A percentile compares a stretch with the other conserved stretches of the same genome.
Evolutionary conservation across 1,140 invertebrate species (phyloP).

Genomic region (Ceratina calcarata): DNA sequence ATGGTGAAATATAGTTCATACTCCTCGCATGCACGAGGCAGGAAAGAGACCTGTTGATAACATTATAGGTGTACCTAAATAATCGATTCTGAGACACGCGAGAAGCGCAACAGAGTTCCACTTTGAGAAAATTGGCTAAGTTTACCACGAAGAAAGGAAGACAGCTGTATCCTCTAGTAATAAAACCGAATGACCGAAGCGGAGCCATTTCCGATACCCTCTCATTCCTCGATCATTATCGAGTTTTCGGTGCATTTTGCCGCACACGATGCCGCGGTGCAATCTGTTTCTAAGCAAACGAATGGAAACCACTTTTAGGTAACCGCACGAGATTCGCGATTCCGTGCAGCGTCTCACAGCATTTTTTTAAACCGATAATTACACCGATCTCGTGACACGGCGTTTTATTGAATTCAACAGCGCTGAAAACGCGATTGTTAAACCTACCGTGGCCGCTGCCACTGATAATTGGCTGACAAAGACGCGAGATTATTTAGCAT

Average conservation of each 20-base stretch:
- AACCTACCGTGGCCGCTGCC: not conserved
- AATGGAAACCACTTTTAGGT: constrained; percentile 7
- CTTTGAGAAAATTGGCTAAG: not conserved
- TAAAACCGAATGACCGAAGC: not conserved
- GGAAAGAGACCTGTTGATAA: constrained; percentile 12
- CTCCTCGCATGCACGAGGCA: not conserved
- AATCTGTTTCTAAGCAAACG: constrained; percentile 23
- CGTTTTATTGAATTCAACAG: constrained; percentile 55
- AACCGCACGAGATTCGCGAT: constrained; percentile 7
- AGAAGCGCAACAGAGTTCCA: not conserved
- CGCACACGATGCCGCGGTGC: constrained; percentile 6
- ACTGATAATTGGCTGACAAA: constrained; percentile 40
- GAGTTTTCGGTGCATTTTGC: constrained; percentile 29
- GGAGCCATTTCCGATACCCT: not conserved
- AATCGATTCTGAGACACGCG: constrained; percentile 18
- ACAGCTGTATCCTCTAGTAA: not conserved
- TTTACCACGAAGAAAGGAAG: not conserved
- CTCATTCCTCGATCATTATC: constrained; percentile 21
- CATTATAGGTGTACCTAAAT: not conserved
- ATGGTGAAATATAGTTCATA: no score
- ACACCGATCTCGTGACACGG: not conserved
- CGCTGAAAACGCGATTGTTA: constrained; percentile 18
- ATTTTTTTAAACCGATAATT: constrained; percentile 13
- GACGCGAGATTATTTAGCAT: constrained; percentile 1
- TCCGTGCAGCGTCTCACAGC: not conserved